Evolutionary conservation across 2,888 invertebrate species (phyloP).

Genomic region (Diaprepes abbreviatus): DNA sequence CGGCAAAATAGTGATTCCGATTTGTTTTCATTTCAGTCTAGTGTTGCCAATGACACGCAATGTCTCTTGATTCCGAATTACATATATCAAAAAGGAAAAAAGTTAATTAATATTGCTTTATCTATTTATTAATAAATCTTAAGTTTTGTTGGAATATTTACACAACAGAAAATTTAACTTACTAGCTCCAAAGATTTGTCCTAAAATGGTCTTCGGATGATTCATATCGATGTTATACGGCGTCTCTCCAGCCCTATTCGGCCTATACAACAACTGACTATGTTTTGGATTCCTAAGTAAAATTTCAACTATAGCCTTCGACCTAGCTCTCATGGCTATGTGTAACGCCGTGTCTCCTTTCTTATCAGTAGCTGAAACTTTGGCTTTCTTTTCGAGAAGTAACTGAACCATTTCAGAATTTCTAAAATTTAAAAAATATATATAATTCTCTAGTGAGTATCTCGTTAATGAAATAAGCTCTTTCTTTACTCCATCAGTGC

Average conservation of each 20-base stretch:
- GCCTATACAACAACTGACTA: constrained; percentile 92
- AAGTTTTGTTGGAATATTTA: no score
- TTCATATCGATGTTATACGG: constrained; percentile 97
- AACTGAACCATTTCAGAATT: constrained; percentile 93
- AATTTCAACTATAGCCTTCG: constrained; percentile 93
- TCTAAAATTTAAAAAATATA: constrained; percentile 68
- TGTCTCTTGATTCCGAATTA: no score
- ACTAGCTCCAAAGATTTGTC: constrained; percentile 95
- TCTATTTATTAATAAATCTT: no score
- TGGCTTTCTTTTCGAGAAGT: constrained; percentile 91
- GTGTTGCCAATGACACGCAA: no score
- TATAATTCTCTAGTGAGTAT: no score
- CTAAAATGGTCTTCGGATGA: constrained; percentile 94
- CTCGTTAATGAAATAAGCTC: no score
- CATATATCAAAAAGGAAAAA: no score
- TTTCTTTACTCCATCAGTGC: no score
- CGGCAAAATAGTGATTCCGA: no score
- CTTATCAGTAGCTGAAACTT: constrained; percentile 91
- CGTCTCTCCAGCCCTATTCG: constrained; percentile 95
- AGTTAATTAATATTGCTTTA: no score
- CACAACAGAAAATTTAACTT: no score
- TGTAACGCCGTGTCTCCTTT: constrained; percentile 96
- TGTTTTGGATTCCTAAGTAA: constrained; percentile 95
- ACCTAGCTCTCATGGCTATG: constrained; percentile 94
- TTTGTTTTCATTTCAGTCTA: no score